Base-by-base conservation (phyloP, 53 echinoderm and acorn worm species). In the Antedon mediterranea region DNA sequence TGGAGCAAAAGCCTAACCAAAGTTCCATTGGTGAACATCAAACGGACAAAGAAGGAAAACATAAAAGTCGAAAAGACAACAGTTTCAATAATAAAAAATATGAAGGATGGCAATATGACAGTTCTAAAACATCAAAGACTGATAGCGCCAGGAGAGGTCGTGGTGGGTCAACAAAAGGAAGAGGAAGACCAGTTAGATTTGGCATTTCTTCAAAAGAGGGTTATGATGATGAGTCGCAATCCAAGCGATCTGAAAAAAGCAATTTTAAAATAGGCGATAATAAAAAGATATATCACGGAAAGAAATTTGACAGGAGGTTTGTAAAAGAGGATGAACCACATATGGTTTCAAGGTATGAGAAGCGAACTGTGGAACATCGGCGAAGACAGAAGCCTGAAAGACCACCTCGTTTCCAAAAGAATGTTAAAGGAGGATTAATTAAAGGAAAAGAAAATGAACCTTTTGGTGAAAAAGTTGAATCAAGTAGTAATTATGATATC, bases 361-460 rank as follows among this genome's bases (percentile, higher is more conserved):
- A 71, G 76, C 76, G 43, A 28, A 74, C 73, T 20, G 70, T 43
- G 18, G 76, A 79, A 4, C 76, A 72, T 33, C 28, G 80, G n/a
- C 43, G 78, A 33, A 78, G 79, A 42, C 43, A 77, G 11, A 89
- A 86, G 73, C 89, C 89, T 0, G 95, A 95, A 71, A 79, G 89
- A 28, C 95, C 95, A 32, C 95, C 95, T 20, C 80, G 94, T 20
- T 95, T 95, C 81, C 95, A 95, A 77, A 85, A 82, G 80, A 85
- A 79, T 33, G 29, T 81, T 82, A 0, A n/a, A n/a, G n/a, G n/a
- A n/a, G 81, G 79, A 14, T 41, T 79, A 34, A 70, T 71, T 31
- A 43, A 79, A 43, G 79, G 81, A 0, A 34, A 80, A 41, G 84
- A 86, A 13, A 79, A 78, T 31, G 79, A 86, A 30, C 77, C 80